These are phyloP conservation scores for Drosophila ogumai DNA, from an alignment of 1,140 invertebrate species.

Conservation along the genomic window DNA sequence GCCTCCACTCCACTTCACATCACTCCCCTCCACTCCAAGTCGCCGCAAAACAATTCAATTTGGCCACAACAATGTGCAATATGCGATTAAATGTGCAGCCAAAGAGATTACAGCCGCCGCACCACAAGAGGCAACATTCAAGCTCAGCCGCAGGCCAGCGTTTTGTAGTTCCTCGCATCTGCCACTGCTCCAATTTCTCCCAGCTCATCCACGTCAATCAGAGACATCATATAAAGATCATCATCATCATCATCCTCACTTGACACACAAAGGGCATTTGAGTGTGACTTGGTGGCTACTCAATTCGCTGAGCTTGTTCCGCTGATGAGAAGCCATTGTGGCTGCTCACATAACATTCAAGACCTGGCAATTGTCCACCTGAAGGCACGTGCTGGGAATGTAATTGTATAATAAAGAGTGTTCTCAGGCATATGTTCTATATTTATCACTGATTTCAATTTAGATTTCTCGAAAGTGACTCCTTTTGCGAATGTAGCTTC, in stretches of 20 bases:
- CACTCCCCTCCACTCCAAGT: neutral
- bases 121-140: conserved; percentile 40
- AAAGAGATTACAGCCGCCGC: conserved; percentile 38
- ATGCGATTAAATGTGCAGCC: conserved; percentile 45
- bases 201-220: conserved; percentile 29
- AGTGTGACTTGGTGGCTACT: conserved; percentile 15
- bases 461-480: neutral
- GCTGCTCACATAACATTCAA: conserved; percentile 33
- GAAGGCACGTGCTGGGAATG: conserved; percentile 33
- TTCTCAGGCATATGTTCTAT: too few relatives aligned
- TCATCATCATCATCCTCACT: conserved; percentile 21
- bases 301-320: conserved; percentile 20
- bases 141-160: conserved; percentile 29
- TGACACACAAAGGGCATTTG: conserved; percentile 40
- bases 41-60: conserved; percentile 42
- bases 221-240: conserved; percentile 20
- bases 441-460: neutral
- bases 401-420: too few relatives aligned
- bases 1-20: neutral
- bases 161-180: conserved; percentile 26
- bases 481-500: too few relatives aligned
- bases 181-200: conserved; percentile 19
- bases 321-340: conserved; percentile 27
- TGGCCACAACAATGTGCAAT: conserved; percentile 41
- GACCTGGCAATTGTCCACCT: conserved; percentile 30